Conservation (phyloP, 2,888 invertebrate genomes). For the Eupithecia inturbata region DNA sequence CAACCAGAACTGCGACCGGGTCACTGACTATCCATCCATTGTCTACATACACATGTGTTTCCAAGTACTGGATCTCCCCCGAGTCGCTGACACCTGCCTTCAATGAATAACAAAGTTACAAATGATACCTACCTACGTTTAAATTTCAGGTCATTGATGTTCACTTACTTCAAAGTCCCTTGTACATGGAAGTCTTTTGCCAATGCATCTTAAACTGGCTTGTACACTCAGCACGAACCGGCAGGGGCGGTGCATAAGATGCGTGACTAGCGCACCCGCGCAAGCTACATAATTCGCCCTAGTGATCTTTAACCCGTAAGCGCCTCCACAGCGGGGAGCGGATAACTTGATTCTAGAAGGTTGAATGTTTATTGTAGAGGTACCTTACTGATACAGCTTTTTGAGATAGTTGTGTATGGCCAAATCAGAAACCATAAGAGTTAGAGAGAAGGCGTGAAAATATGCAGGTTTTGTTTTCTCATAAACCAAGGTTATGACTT, state of each 20-base stretch:
- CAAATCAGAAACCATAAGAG: too few species aligned
- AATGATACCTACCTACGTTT: neutral
- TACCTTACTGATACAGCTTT: too few species aligned
- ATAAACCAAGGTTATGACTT: too few species aligned
- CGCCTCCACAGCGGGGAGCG: constrained; percentile 79
- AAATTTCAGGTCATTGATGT: neutral
- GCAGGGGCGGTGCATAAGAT: constrained; percentile 86
- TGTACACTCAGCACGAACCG: constrained; percentile 88
- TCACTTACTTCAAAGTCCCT: constrained; percentile 86
- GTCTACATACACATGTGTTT: constrained; percentile 82
- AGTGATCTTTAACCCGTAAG: constrained; percentile 88
- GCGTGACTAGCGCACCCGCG: constrained; percentile 88
- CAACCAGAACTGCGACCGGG: constrained; percentile 57
- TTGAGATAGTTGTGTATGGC: too few species aligned
- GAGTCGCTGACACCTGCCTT: constrained; percentile 83
- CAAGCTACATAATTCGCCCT: constrained; percentile 84
- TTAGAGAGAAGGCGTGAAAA: too few species aligned
- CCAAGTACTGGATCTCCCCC: constrained; percentile 88
- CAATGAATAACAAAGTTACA: neutral
- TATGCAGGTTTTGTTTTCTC: too few species aligned
- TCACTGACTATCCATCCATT: constrained; percentile 84
- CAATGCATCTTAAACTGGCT: constrained; percentile 88
- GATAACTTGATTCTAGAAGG: constrained; percentile 59
- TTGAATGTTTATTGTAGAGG: neutral
- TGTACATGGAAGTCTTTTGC: constrained; percentile 86